Base-by-base conservation (phyloP, 2,113 vertebrate species). In the Gulo gulo region DNA sequence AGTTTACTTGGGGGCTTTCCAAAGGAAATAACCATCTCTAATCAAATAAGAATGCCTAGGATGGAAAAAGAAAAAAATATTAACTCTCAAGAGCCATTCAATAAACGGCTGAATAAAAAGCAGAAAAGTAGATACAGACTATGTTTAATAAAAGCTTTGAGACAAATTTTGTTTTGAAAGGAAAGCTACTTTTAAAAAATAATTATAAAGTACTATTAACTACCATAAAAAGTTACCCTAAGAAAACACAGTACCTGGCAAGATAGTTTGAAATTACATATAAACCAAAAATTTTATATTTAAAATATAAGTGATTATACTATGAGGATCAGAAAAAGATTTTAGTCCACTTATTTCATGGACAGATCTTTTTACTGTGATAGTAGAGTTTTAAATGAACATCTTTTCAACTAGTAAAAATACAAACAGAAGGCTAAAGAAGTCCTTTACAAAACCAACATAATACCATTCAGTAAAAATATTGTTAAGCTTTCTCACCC, bases 201-300 rank as follows among this genome's bases (percentile, higher is more conserved):
- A 79, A 84, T 59, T 81, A 92, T 20, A 73, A 29, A 67, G 50
- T 34, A 71, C 12, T 34, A 95, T 59, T 87, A 73, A 87, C 24
- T 79, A 91, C 1, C 29, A 89, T 10, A 89, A 67, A 97, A 92
- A 88, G 3, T 74, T 97, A 86, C 16, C 24, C 36, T 79, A 16
- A 96, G 13, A 76, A 69, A 93, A 71, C 79, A 94, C 23, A 47
- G 6, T 50, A 80, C 23, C 50, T 79, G n/a, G 24, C 9, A 94
- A 93, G 97, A 88, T 65, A 96, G 94, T 39, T 4, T 91, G 59
- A 97, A 93, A 89, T 92, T 92, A 93, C 39, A 91, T 20, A 91
- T 79, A 84, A 96, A 83, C 31, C 55, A 97, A 97, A 65, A 81
- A 84, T 45, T 94, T 47, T n/a, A 65, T 29, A 89, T 69, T 78